phyloP scores from a whole-genome alignment of 1,140 invertebrate genomes.

The Drosophila navojoa region DNA sequence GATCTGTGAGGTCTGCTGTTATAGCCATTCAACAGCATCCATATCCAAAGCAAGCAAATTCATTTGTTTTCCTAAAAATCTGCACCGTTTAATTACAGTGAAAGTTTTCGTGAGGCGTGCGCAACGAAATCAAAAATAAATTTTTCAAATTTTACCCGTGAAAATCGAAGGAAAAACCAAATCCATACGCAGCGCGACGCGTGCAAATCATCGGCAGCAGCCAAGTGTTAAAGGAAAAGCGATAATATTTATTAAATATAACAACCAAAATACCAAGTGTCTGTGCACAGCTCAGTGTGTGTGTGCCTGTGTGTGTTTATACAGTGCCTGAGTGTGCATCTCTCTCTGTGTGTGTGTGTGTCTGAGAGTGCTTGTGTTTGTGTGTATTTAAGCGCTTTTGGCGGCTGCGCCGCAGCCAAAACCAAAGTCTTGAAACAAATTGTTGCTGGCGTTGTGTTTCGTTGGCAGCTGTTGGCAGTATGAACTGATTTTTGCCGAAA shows the following conservation, averaged over 20 bases:
- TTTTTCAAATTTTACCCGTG: constrained; percentile 70
- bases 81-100: constrained; percentile 62
- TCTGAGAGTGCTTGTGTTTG: constrained; percentile 51
- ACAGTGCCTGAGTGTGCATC: constrained; percentile 40
- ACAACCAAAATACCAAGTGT: constrained; percentile 49
- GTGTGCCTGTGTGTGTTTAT: constrained; percentile 51
- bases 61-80: constrained; percentile 28
- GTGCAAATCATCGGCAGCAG: constrained; percentile 57
- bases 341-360: constrained; percentile 42
- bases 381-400: constrained; percentile 61
- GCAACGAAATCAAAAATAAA: constrained; percentile 7
- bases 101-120: constrained; percentile 59
- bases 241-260: constrained; percentile 52
- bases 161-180: constrained; percentile 60
- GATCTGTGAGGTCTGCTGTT: constrained; percentile 20
- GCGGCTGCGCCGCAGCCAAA: constrained; percentile 66
- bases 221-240: constrained; percentile 65
- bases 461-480: constrained; percentile 81
- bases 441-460: constrained; percentile 65
- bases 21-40: constrained; percentile 17
- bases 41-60: constrained; percentile 10
- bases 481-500: constrained; percentile 79
- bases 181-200: constrained; percentile 41
- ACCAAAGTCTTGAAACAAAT: constrained; percentile 50
- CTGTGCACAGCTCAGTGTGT: constrained; percentile 40